Percentiles rank a stretch among this genome's conserved stretches.
Evolutionary conservation across 2,888 invertebrate species (phyloP).

Genomic region (Hypselothyrea guttata): DNA sequence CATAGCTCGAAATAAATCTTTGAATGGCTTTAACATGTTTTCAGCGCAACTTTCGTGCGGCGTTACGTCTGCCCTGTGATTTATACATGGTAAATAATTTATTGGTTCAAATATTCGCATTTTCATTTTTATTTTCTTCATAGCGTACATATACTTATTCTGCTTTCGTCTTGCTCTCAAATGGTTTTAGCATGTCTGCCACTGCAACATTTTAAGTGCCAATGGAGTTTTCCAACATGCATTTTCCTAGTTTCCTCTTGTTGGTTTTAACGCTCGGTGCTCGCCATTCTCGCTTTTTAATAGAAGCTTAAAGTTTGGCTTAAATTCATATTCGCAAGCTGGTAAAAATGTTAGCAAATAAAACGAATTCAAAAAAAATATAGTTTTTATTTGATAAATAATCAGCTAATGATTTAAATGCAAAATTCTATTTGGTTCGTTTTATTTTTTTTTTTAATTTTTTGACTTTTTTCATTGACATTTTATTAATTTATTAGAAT

Average conservation of each 20-base stretch:
- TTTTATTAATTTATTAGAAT: too few species aligned
- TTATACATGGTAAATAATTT: conserved; percentile 70
- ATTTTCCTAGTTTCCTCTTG: conserved; percentile 1
- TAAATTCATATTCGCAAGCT: too few species aligned
- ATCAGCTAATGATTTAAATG: too few species aligned
- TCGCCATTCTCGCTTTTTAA: too few species aligned
- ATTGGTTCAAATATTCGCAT: conserved; percentile 38
- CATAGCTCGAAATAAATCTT: conserved; percentile 69
- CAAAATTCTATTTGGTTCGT: too few species aligned
- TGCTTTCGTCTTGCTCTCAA: conserved; percentile 18
- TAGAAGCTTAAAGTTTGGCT: too few species aligned
- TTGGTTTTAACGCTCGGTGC: neutral
- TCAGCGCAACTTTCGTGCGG: conserved; percentile 52
- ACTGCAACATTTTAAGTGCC: conserved; percentile 34
- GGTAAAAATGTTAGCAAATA: too few species aligned
- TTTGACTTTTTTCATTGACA: too few species aligned
- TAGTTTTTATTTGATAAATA: too few species aligned
- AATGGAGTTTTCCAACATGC: conserved; percentile 7
- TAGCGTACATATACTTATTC: too few species aligned
- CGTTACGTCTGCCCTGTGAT: conserved; percentile 45
- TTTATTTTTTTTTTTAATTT: too few species aligned
- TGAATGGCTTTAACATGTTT: conserved; percentile 70
- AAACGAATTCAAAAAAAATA: too few species aligned
- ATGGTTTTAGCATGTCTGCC: conserved; percentile 34
- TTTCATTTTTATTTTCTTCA: conserved; percentile 14